phyloP scores from a whole-genome alignment of 2,888 invertebrate species.

The Capitulum mitella region DNA sequence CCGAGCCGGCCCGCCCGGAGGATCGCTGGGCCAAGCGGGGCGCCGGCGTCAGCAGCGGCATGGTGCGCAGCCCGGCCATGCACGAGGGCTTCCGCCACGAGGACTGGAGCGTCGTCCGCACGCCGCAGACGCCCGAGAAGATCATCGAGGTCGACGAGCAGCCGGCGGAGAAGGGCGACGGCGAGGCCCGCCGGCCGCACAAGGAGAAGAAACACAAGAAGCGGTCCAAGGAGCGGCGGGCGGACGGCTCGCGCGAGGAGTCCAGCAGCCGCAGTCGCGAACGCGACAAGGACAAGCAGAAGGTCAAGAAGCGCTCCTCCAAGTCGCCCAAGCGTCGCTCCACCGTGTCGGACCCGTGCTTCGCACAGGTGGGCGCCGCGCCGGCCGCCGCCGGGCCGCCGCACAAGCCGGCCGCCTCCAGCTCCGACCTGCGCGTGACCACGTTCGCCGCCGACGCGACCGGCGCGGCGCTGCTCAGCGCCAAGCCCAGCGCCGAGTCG shows the following conservation, averaged over 20 bases:
- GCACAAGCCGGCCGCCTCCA: background rate
- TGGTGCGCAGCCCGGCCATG: constrained; percentile 44
- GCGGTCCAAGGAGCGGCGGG: constrained; percentile 32
- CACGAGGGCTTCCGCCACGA: constrained; percentile 42
- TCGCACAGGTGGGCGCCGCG: too few relatives aligned
- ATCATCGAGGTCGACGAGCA: constrained; percentile 32
- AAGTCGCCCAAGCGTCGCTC: background rate
- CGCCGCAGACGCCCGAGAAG: constrained; percentile 39
- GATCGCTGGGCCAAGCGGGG: constrained; percentile 36
- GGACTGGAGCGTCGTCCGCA: constrained; percentile 40
- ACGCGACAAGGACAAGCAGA: background rate
- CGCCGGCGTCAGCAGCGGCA: constrained; percentile 38
- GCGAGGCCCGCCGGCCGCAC: constrained; percentile 29
- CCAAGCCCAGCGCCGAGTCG: constrained; percentile 62
- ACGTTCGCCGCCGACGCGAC: background rate
- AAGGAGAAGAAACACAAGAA: constrained; percentile 34
- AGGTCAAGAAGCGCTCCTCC: background rate
- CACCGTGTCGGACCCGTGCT: background rate
- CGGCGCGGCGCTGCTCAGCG: background rate
- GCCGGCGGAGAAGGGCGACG: constrained; percentile 33
- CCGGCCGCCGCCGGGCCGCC: background rate
- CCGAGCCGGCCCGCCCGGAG: constrained; percentile 30
- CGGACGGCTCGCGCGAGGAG: background rate
- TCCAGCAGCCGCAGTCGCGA: background rate
- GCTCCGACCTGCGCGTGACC: constrained; percentile 6